Base-by-base conservation (phyloP, 2,797 vertebrate genomes). In the Labroides dimidiatus region DNA sequence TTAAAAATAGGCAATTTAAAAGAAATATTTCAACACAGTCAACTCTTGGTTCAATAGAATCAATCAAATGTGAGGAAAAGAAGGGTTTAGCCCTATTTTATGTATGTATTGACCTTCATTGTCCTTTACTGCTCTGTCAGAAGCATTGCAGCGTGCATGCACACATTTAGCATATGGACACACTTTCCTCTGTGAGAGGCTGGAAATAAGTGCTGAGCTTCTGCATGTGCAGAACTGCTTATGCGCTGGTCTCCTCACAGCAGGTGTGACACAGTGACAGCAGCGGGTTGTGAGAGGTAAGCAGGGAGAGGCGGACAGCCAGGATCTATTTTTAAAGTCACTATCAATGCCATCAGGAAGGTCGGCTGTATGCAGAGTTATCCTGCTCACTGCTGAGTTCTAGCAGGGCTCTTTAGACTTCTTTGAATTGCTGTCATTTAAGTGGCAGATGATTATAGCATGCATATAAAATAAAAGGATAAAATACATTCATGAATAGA, bases 311-410 rank as follows among this genome's bases (percentile, higher is more conserved):
- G 82, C 73, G 60, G 84, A 85, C 78, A 81, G 88, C 85, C 80
- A 79, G 73, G 52, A 70, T 85, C 86, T 91, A 91, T 93, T 92
- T 91, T 89, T 91, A 90, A 80, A 87, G 64, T 56, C 76, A 72
- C 81, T 72, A 77, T 70, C 44, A 4, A 57, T 80, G 78, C 68
- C 80, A 72, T 77, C 74, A 39, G 15, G 42, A 43, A 79, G 79
- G 86, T 82, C 58, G 47, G 47, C 61, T 68, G 42, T 20, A 74
- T 72, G 78, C 72, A 42, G 64, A 66, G 43, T 65, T 61, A 54
- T 75, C 67, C 69, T 58, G 63, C 52, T 6, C 19, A 60, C 52
- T 49, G 69, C 81, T 47, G 67, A 65, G 56, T 69, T 61, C 52
- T 53, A 57, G 43, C 15, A 72, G 53, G 33, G 48, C 48, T 80